Percentiles rank a stretch among this genome's conserved stretches.
Conservation (phyloP, 1,140 invertebrate genomes). For the Octopus bimaculoides region DNA sequence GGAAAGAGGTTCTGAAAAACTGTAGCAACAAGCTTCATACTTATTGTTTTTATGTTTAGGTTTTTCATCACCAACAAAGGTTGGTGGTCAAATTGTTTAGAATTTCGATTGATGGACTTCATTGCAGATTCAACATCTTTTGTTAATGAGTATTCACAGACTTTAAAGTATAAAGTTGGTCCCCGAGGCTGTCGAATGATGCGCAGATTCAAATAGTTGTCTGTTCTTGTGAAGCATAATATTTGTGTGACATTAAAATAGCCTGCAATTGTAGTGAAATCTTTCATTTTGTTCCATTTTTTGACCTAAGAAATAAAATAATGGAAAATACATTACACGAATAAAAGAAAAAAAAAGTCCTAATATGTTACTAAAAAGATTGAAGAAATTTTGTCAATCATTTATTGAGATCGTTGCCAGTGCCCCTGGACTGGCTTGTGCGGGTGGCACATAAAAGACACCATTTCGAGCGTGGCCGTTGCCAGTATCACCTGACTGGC, state of each 20-base stretch:
- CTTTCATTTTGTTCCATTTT: constrained; percentile 86
- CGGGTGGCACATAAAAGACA: no score
- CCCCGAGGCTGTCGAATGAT: constrained; percentile 74
- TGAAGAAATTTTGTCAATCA: background rate
- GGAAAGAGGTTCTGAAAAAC: constrained; percentile 99
- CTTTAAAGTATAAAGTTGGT: constrained; percentile 75
- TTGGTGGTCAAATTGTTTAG: constrained; percentile 76
- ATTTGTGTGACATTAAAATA: constrained; percentile 87
- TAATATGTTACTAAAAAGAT: background rate
- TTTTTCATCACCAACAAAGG: constrained; percentile 93
- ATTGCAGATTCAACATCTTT: constrained; percentile 82
- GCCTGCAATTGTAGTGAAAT: constrained; percentile 86
- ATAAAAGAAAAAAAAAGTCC: background rate
- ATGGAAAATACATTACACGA: constrained; percentile 3
- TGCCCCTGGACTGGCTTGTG: no score
- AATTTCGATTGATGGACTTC: constrained; percentile 70
- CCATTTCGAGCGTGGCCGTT: no score
- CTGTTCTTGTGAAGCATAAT: constrained; percentile 81
- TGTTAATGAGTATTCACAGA: constrained; percentile 78
- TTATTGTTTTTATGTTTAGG: constrained; percentile 73
- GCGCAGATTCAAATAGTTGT: constrained; percentile 78
- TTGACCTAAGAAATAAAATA: constrained; percentile 66
- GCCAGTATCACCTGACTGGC: no score
- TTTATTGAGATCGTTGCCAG: no score
- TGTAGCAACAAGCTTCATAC: constrained; percentile 87